These are phyloP conservation scores for Cephus rjabovi DNA, from an alignment of 2,888 invertebrate genomes.

Conservation along the genomic window DNA sequence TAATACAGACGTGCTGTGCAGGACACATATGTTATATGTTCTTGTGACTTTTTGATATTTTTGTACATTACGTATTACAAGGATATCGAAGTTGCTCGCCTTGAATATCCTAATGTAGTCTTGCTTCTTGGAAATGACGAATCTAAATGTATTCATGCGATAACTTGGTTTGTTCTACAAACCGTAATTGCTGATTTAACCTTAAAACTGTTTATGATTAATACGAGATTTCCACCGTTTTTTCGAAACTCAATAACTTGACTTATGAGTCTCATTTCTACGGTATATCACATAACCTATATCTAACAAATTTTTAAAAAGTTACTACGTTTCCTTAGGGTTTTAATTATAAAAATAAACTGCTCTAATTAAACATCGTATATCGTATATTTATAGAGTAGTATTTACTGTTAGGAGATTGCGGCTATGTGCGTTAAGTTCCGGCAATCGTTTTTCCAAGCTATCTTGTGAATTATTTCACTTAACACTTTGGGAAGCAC, in stretches of 20 bases:
- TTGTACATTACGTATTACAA: background rate
- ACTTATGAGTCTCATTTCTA: too few species aligned
- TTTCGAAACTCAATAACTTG: too few species aligned
- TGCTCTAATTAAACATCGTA: background rate
- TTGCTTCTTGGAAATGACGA: background rate
- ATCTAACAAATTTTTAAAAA: too few species aligned
- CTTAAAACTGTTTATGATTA: background rate
- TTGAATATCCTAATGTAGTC: background rate
- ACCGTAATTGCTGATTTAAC: background rate
- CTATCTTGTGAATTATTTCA: background rate
- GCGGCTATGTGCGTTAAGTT: background rate
- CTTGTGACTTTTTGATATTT: background rate
- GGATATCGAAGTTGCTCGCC: background rate
- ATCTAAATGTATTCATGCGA: background rate
- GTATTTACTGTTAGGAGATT: background rate
- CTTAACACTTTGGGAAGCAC: background rate
- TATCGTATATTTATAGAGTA: background rate
- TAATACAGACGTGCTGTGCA: background rate
- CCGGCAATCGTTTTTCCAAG: background rate
- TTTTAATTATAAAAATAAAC: too few species aligned
- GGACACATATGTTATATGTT: background rate
- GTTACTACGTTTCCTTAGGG: too few species aligned
- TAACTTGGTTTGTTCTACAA: background rate
- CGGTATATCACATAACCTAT: too few species aligned
- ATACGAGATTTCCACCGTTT: too few species aligned